phyloP scores from a whole-genome alignment of 1,140 invertebrate species.

The Phthorimaea operculella region DNA sequence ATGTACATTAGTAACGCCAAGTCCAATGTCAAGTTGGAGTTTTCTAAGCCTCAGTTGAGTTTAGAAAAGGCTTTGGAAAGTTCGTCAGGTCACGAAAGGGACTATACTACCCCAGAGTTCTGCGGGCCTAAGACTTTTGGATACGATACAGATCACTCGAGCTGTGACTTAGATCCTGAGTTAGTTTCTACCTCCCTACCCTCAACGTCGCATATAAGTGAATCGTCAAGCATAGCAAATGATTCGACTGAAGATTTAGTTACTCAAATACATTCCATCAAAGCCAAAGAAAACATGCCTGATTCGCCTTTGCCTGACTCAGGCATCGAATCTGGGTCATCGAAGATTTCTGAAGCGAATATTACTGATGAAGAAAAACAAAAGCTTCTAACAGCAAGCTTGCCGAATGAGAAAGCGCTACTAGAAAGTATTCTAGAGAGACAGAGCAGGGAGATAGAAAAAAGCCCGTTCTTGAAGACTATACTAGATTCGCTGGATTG shows the following conservation, averaged over 20 bases:
- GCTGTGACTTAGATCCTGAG: constrained; percentile 64
- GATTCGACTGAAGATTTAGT: constrained; percentile 68
- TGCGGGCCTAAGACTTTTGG: constrained; percentile 45
- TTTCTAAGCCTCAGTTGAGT: constrained; percentile 70
- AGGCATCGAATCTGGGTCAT: constrained; percentile 53
- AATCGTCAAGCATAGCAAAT: constrained; percentile 57
- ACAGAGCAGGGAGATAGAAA: constrained; percentile 62
- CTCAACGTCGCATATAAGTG: constrained; percentile 64
- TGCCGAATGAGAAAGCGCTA: constrained; percentile 22
- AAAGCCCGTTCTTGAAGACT: constrained; percentile 89
- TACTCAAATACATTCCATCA: constrained; percentile 43
- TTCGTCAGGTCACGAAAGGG: constrained; percentile 46
- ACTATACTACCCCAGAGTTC: constrained; percentile 58
- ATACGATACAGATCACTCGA: constrained; percentile 60
- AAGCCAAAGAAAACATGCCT: constrained; percentile 51
- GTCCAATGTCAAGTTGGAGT: constrained; percentile 61
- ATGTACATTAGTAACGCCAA: constrained; percentile 72
- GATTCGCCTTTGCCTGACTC: constrained; percentile 65
- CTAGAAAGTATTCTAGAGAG: constrained; percentile 49
- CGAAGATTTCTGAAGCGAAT: constrained; percentile 69
- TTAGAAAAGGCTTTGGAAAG: constrained; percentile 72
- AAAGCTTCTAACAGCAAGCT: constrained; percentile 69
- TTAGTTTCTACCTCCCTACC: constrained; percentile 61
- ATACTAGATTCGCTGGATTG: constrained; percentile 87
- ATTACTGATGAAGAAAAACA: constrained; percentile 96